A percentile compares a stretch with the other conserved stretches of the same genome.
Evolutionary conservation across 2,888 invertebrate genomes (phyloP).

Genomic region (Leptinotarsa juncta): DNA sequence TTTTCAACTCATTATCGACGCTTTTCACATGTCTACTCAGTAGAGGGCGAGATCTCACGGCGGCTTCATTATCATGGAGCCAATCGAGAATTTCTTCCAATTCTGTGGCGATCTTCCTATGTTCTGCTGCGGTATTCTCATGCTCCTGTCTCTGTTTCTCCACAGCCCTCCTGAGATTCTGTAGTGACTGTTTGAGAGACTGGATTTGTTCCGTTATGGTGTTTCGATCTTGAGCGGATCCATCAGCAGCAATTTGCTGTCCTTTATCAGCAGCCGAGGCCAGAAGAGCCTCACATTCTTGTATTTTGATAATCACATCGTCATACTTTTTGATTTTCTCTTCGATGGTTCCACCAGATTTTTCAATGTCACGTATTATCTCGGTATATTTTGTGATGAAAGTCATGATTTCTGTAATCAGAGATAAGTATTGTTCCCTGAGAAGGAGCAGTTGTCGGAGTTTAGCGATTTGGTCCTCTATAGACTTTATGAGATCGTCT

Average conservation of each 20-base stretch:
- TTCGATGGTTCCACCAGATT: constrained; percentile 82
- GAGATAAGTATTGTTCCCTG: constrained; percentile 88
- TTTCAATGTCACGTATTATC: constrained; percentile 86
- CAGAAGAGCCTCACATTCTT: constrained; percentile 89
- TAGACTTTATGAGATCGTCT: constrained; percentile 85
- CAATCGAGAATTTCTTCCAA: constrained; percentile 86
- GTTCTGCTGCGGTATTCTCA: constrained; percentile 88
- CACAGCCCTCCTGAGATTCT: constrained; percentile 81
- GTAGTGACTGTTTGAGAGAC: constrained; percentile 85
- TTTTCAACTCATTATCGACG: constrained; percentile 83
- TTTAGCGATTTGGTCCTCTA: constrained; percentile 87
- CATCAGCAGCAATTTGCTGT: constrained; percentile 91
- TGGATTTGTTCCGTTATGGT: constrained; percentile 89
- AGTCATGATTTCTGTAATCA: constrained; percentile 88
- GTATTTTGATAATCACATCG: constrained; percentile 86
- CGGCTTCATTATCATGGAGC: constrained; percentile 85
- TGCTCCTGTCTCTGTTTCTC: constrained; percentile 90
- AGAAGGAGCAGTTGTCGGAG: constrained; percentile 82
- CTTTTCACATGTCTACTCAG: constrained; percentile 82
- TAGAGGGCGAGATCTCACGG: constrained; percentile 84
- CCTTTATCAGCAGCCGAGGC: constrained; percentile 92
- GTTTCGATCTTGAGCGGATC: constrained; percentile 87
- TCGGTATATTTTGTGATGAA: constrained; percentile 90
- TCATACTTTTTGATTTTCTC: constrained; percentile 91
- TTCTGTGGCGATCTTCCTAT: constrained; percentile 85